Base-by-base conservation (phyloP, 2,888 invertebrate species). In the Cabera pusaria region DNA sequence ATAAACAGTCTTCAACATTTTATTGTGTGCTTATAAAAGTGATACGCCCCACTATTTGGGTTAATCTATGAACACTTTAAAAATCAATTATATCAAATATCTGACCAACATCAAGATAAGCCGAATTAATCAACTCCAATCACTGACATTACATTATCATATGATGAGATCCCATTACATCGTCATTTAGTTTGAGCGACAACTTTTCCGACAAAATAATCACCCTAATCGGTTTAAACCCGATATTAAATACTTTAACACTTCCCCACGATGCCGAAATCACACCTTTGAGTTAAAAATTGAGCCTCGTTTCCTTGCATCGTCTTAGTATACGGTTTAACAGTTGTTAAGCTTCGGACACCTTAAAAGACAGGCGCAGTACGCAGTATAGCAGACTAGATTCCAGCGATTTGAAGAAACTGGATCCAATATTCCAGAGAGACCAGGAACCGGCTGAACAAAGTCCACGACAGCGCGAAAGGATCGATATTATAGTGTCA, bases 211-310 rank as follows among this genome's bases (percentile, higher is more conserved):
- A 62, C 57, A 61, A 71, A 73, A 70, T 68, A 65, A 63, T 61
- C 52, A 35, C 56, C 53, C 54, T 61, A 66, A 72, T 68, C 59
- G 57, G 47, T 63, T 55, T 56, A 60, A 64, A 62, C 60, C 35
- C 71, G 70, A 75, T 75, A 80, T 72, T 66, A 68, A 74, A 78
- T 80, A 78, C 74, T 75, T n/a, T 81, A 76, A 80, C 85, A 84
- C 83, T 76, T 76, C 71, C 72, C 70, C 66, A 64, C 62, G 67
- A 59, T 57, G 60, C 62, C 65, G 58, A 85, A 83, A 84, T 86
- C 83, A 85, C 84, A 85, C 84, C 82, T 83, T 83, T 73, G 70
- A 74, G 68, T 72, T 71, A 72, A 64, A 70, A 82, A 80, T 84
- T 80, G 72, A 72, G 73, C 72, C 74, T 76, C 72, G 64, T 74